Evolutionary conservation across 2,113 vertebrate genomes (phyloP).

Genomic region (Panthera uncia): DNA sequence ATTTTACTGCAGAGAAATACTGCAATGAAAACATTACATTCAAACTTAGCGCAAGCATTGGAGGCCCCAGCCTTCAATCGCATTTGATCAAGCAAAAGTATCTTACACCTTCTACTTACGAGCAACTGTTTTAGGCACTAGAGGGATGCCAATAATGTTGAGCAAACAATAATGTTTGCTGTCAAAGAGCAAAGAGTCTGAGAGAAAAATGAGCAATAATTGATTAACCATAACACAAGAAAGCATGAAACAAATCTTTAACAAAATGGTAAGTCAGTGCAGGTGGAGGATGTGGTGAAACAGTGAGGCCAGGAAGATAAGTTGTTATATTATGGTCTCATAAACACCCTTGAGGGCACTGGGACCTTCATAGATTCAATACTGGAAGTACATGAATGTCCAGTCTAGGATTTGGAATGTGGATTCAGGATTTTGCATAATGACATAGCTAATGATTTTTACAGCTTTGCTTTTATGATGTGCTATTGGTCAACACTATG

Average conservation of each 20-base stretch:
- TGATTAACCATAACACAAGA: background rate
- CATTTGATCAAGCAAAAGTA: background rate
- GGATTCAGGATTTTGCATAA: background rate
- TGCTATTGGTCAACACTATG: background rate
- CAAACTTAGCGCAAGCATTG: background rate
- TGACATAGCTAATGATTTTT: background rate
- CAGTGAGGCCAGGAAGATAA: background rate
- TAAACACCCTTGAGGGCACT: background rate
- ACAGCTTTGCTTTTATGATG: background rate
- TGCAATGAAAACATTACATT: background rate
- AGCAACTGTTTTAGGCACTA: background rate
- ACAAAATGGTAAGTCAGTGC: background rate
- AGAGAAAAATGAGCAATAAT: background rate
- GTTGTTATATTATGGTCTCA: background rate
- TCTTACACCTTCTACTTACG: background rate
- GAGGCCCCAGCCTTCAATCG: background rate
- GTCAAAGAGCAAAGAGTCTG: background rate
- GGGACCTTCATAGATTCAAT: background rate
- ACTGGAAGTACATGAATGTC: background rate
- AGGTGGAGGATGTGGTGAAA: background rate
- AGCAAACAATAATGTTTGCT: no score
- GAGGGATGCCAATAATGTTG: background rate
- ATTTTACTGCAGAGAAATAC: background rate
- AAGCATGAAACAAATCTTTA: background rate
- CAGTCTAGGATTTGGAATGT: background rate